Evolutionary conservation across 2,797 vertebrate genomes (phyloP), one percentile per base, ranked within the genome.

Genomic region (Malurus leucopterus): DNA sequence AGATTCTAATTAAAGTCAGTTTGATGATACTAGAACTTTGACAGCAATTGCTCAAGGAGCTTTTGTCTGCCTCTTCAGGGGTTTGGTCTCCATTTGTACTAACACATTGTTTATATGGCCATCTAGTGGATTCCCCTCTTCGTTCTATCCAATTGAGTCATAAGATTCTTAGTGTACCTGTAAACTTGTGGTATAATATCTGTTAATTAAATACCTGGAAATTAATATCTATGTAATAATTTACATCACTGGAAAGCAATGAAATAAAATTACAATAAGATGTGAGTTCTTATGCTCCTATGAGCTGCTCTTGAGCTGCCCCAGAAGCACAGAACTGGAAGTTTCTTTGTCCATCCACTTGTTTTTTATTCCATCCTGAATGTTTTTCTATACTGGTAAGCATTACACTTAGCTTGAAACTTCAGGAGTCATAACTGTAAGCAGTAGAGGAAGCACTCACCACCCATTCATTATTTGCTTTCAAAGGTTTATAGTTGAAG

Each of bases 191-290:
- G 2, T 41, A 24, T 65, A 40, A 34, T 57, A 17, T 34, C 4
- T 69, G 30, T 59, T 43, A 59, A 44, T 54, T 63, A 70, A 63
- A 16, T 59, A 69, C 11, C 2, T 76, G 23, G 4, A 59, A 50
- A n/a, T 61, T 3, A 59, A 23, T 8, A 27, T 15, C 6, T 43
- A 0, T 13, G 8, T 27, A 40, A 13, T 17, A 34, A 15, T 40
- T 50, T 47, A 41, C 22, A 44, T 13, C 9, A 26, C 30, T 72
- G 29, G 26, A 84, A 95, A 76, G 8, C 29, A 41, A 9, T 36
- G 17, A 4, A 69, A 54, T 53, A 34, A 85, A 73, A 26, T 47
- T 47, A 23, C 7, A 4, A 11, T 59, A 44, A n/a, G 26, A 34
- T 67, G 15, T 12, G 24, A n/a, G 22, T 73, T 63, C 3, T 14